Percentiles rank a stretch among this genome's conserved stretches.
Evolutionary conservation across 1,140 invertebrate species (phyloP).

Genomic region (Dendrolimus punctatus): DNA sequence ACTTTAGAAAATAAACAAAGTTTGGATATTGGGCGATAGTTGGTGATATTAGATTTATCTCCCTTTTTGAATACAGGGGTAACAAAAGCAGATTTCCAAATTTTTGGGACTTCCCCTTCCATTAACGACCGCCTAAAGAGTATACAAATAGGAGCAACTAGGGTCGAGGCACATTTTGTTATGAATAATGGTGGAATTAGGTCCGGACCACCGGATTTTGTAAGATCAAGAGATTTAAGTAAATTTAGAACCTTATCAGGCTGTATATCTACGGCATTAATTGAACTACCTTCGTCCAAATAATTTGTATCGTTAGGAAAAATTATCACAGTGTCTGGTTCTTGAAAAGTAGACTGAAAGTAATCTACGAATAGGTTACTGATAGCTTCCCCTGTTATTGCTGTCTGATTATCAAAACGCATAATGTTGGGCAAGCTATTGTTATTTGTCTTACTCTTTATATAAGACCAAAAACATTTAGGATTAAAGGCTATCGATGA

Average conservation of each 20-base stretch:
- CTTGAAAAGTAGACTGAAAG: constrained; percentile 14
- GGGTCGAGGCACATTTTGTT: constrained; percentile 5
- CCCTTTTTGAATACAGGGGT: too few relatives aligned
- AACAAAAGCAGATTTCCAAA: constrained; percentile 11
- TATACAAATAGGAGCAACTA: constrained; percentile 1
- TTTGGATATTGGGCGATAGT: too few relatives aligned
- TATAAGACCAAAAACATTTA: too few relatives aligned
- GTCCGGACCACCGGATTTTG: constrained; percentile 6
- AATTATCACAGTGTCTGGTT: constrained; percentile 1
- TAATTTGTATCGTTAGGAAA: not conserved
- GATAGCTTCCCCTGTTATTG: constrained; percentile 10
- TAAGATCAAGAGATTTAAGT: constrained; percentile 2
- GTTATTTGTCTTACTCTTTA: too few relatives aligned
- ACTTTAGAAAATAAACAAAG: too few relatives aligned
- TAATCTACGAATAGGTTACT: constrained; percentile 14
- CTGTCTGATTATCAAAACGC: constrained; percentile 6
- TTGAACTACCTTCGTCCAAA: not conserved
- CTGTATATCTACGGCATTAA: not conserved
- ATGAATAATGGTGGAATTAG: constrained; percentile 7
- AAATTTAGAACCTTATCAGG: constrained; percentile 1
- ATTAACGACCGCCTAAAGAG: constrained; percentile 2
- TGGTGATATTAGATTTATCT: too few relatives aligned
- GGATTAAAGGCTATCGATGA: too few relatives aligned
- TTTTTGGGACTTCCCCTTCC: constrained; percentile 1
- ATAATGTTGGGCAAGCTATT: constrained; percentile 6